Base-by-base conservation (phyloP, 2,113 vertebrate genomes). In the Gymnocephalus cernua region DNA sequence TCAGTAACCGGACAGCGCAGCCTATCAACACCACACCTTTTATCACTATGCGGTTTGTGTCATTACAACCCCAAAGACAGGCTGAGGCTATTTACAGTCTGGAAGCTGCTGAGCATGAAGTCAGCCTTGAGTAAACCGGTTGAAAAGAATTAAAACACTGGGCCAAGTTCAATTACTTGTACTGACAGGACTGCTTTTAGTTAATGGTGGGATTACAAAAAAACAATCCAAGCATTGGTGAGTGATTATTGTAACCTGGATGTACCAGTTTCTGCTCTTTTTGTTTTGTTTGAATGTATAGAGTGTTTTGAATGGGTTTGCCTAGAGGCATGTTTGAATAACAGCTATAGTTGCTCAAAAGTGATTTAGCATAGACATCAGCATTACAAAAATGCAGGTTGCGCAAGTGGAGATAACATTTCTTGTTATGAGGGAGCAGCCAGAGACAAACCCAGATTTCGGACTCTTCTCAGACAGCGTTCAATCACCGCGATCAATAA, bases 21-120 rank as follows among this genome's bases (percentile, higher is more conserved):
- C 57, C 38, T 70, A 56, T 70, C 61, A 70, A 50, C 74, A 67
- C 86, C 88, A 78, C 92, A 87, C 87, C 89, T 91, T 75, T 62
- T 69, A 81, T 82, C 77, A 67, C 64, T 14, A 68, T 71, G 56
- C n/a, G 62, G 12, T 25, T 35, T 67, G 48, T 75, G 65, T 35
- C 13, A 44, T 44, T 50, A 11, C 25, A 51, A 44, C 21, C 47
- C 51, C 65, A 56, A 61, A 78, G 13, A 72, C 74, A 65, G 53
- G 10, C 27, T 41, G 21, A 59, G 8, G 53, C 48, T 70, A 64
- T 84, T 80, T 75, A 75, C 58, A 68, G 56, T 35, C 21, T 54
- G 19, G 50, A 75, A 66, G 77, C 86, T 69, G 85, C 56, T 53
- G 66, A 82, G 54, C 86, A 85, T 88, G 76, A 48, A 50, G 51